Conservation (phyloP, 2,888 invertebrate species). For the Dryococelus australis region DNA sequence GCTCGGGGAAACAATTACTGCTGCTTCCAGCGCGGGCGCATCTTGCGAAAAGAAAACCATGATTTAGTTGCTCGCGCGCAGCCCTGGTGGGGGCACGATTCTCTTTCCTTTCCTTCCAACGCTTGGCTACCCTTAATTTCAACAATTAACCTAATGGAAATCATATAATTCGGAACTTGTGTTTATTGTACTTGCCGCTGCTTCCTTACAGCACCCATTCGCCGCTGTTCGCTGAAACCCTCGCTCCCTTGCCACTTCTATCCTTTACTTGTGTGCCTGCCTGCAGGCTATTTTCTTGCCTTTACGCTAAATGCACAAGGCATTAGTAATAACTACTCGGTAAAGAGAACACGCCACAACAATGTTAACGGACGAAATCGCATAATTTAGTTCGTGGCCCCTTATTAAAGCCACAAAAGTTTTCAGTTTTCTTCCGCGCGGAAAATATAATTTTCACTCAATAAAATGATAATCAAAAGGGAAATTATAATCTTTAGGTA, state of each 20-base stretch:
- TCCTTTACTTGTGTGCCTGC: conserved; percentile 7
- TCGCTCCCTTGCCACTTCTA: background rate
- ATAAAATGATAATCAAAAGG: background rate
- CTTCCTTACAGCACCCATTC: background rate
- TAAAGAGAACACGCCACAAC: conserved; percentile 19
- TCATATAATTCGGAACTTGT: conserved; percentile 48
- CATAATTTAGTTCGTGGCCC: conserved; percentile 2
- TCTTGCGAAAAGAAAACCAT: conserved; percentile 38
- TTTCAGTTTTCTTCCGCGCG: background rate
- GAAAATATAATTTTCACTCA: background rate
- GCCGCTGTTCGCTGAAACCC: background rate
- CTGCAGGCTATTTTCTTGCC: conserved; percentile 27
- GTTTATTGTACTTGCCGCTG: conserved; percentile 46
- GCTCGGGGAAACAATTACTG: conserved; percentile 26
- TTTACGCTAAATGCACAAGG: conserved; percentile 30
- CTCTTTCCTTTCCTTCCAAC: conserved; percentile 34
- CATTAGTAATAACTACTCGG: conserved; percentile 28
- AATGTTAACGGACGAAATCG: background rate
- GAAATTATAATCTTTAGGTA: no score
- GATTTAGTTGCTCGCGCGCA: conserved; percentile 32
- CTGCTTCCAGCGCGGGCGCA: conserved; percentile 12
- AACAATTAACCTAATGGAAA: conserved; percentile 49
- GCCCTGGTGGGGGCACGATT: background rate
- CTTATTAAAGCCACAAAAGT: background rate
- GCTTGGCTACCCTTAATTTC: conserved; percentile 46